Base-by-base conservation (phyloP, 2,888 invertebrate genomes). In the Hartigia nigra region DNA sequence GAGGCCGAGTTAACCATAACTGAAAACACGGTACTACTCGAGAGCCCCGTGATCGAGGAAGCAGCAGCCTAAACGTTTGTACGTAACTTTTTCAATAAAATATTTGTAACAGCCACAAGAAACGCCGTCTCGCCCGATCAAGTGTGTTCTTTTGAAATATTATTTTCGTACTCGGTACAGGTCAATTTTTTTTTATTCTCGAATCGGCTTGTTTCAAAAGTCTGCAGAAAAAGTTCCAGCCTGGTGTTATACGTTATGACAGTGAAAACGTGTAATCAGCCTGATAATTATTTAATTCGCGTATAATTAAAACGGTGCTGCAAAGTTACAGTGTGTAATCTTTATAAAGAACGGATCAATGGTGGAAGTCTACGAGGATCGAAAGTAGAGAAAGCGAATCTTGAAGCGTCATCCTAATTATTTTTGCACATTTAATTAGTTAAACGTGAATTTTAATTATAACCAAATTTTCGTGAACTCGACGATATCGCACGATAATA, bases 31-130 rank as follows among this genome's bases (percentile, higher is more conserved):
- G 83, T 87, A 69, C 77, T 87, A 69, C 77, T 85, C 74, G 90
- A 90, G 76, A 88, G 82, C 81, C 82, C 86, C 37, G 87, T 88
- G 74, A 86, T 91, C 32, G 90, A 90, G 76, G 88, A 91, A 82
- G 85, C 91, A 77, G 90, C 89, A 83, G 91, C 91, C 86, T 91
- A 89, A 90, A 70, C 76, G 74, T 79, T 74, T 79, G 35, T 74
- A 76, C 74, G 34, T 74, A 76, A 76, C 69, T 79, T 78, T 79
- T 75, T 74, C 76, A 79, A 72, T 55, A 34, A 76, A 75, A 32
- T 12, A 75, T 75, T 77, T 79, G 75, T 75, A 75, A 35, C 36
- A 5, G 31, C 36, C 34, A 34, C 12, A 9, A 23, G 23, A 23
- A 55, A 23, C 23, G 2, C 55, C 55, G 55, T 23, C 55, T 55